Evolutionary conservation across 2,797 vertebrate genomes (phyloP), one percentile per base, ranked within the genome.

Genomic region (Holocentrus rufus): DNA sequence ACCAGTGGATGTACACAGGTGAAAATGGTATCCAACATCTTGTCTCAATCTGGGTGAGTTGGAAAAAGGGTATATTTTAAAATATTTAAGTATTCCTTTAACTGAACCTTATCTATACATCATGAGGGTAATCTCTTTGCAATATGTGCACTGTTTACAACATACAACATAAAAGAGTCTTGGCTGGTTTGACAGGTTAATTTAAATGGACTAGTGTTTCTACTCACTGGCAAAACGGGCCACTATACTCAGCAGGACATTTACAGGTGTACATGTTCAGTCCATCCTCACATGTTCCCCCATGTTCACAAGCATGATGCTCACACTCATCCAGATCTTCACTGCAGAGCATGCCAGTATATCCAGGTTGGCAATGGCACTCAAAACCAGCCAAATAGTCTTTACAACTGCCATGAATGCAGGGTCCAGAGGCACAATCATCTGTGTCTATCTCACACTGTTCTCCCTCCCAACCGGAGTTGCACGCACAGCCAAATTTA

Each of bases 221-320:
- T 34, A 91, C 94, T 95, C 85, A 96, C 96, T 96, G 93, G 89
- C 95, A 99, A 63, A 84, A 92, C 0, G 92, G 93, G 0, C 96
- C 96, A 0, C 91, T 94, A 74, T 90, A 95, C 53, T 91, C 87
- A 0, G 91, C 70, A 0, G 93, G 92, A 73, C 96, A 97, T 42
- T 72, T 50, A 64, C 96, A 97, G 77, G 92, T 94, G 92, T 94
- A 96, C 0, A 67, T 90, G 57, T 95, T 95, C 2, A 92, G 73
- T 0, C 92, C 92, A 0, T 97, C 96, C 1, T 92, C 0, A 18
- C 96, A 97, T 18, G 85, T 93, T 3, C 92, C 95, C 13, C 95
- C 94, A 0, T 97, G 92, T 15, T 93, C 87, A 88, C 96, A 97
- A 25, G 81, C 76, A 6, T 95, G 95, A 57, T 86, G 88, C 65